Percentiles rank a stretch among this genome's conserved stretches.
These are phyloP conservation scores for Orchestes rusci DNA, from an alignment of 2,888 invertebrate species.

Conservation along the genomic window DNA sequence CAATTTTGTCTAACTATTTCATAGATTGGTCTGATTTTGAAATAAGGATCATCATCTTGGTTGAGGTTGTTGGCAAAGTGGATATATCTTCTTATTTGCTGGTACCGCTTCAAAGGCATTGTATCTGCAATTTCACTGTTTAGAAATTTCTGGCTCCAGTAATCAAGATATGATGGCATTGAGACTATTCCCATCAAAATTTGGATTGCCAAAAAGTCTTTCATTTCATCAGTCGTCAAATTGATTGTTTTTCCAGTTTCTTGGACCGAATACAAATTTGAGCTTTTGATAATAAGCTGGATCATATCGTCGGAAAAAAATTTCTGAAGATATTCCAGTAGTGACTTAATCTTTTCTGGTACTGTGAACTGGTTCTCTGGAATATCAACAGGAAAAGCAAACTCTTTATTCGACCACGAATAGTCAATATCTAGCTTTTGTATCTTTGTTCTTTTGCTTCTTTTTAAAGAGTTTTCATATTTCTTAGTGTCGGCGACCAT, in stretches of 20 bases:
- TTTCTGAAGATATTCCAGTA: slow-evolving; percentile 13
- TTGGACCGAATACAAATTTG: slow-evolving; percentile 11
- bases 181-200: slow-evolving; percentile 18
- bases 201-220: slow-evolving; percentile 14
- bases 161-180: slow-evolving; percentile 21
- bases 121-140: background rate
- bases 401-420: slow-evolving; percentile 14
- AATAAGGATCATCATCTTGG: slow-evolving; percentile 12
- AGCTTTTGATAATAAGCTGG: slow-evolving; percentile 14
- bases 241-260: slow-evolving; percentile 13
- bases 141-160: slow-evolving; percentile 14
- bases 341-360: slow-evolving; percentile 15
- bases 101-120: background rate
- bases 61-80: background rate
- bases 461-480: no score
- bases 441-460: slow-evolving; percentile 4
- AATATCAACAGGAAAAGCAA: slow-evolving; percentile 17
- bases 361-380: no score
- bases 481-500: no score
- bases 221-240: slow-evolving; percentile 8
- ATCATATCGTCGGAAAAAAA: slow-evolving; percentile 13
- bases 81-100: background rate
- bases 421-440: slow-evolving; percentile 2
- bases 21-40: slow-evolving; percentile 20
- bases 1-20: slow-evolving; percentile 20